These are phyloP conservation scores for Nemurella pictetii DNA, from an alignment of 2,888 invertebrate genomes.

Conservation along the genomic window DNA sequence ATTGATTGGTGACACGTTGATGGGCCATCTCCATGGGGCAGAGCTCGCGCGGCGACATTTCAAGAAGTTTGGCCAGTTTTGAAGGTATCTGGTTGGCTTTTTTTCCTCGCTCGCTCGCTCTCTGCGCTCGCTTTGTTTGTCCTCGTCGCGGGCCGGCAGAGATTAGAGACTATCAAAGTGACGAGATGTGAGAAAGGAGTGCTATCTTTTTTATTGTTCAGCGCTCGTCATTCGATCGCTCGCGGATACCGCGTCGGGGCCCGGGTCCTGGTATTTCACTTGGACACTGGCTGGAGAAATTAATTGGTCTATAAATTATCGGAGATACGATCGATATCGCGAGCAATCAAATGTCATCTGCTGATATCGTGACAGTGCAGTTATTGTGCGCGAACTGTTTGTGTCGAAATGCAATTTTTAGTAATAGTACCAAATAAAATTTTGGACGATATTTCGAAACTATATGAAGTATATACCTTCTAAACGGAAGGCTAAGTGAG, in stretches of 20 bases:
- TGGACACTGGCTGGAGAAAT: background rate
- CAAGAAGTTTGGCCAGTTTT: background rate
- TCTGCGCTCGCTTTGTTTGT: background rate
- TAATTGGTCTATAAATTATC: background rate
- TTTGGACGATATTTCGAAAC: too few species aligned
- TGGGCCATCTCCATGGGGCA: constrained; percentile 10
- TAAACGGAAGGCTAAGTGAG: too few species aligned
- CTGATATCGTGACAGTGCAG: background rate
- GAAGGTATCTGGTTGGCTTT: background rate
- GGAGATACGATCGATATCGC: background rate
- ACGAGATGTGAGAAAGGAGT: background rate
- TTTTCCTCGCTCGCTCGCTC: background rate
- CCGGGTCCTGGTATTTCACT: background rate
- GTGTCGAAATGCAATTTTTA: too few species aligned
- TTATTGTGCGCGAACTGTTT: too few species aligned
- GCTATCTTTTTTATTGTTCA: background rate
- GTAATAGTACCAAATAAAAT: too few species aligned
- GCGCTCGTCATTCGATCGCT: background rate
- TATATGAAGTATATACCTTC: too few species aligned
- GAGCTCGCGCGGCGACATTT: background rate
- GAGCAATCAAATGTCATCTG: background rate
- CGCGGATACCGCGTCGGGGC: background rate
- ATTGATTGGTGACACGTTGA: constrained; percentile 30
- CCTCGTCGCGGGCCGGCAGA: background rate
- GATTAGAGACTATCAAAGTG: constrained; percentile 20